Conservation (phyloP, 2,888 invertebrate genomes). For the Chaitophorus viminalis region DNA sequence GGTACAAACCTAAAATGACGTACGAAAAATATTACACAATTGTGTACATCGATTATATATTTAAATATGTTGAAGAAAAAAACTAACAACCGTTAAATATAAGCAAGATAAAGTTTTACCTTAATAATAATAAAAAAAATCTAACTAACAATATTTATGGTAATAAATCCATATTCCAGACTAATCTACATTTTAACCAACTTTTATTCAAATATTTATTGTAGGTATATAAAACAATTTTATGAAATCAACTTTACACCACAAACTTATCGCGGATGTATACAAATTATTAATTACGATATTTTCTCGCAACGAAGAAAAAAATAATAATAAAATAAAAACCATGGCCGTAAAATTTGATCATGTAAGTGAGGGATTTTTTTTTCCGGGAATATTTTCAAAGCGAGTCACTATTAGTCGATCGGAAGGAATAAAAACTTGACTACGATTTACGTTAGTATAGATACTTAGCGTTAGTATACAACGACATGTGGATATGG, state of each 20-base stretch:
- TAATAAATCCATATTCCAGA: constrained; percentile 13
- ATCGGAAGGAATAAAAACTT: not conserved
- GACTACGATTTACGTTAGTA: too few species aligned
- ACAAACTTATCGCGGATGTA: not conserved
- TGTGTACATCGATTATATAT: not conserved
- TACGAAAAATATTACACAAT: not conserved
- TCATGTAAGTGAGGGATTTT: not conserved
- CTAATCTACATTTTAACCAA: constrained; percentile 44
- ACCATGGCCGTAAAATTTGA: too few species aligned
- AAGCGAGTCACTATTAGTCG: not conserved
- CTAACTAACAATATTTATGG: constrained; percentile 14
- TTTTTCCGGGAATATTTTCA: not conserved
- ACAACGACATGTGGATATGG: not conserved
- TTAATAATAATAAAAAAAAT: not conserved
- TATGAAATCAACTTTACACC: constrained; percentile 13
- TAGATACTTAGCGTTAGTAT: not conserved
- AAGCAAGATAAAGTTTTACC: not conserved
- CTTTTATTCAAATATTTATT: constrained; percentile 31
- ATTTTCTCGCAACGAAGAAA: not conserved
- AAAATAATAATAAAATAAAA: not conserved
- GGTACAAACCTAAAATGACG: too few species aligned
- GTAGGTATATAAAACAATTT: not conserved
- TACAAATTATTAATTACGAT: constrained; percentile 21
- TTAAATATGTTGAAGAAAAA: not conserved
- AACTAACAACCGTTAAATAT: not conserved